phyloP scores from a whole-genome alignment of 2,797 vertebrate genomes.

The Syngnathus acus region DNA sequence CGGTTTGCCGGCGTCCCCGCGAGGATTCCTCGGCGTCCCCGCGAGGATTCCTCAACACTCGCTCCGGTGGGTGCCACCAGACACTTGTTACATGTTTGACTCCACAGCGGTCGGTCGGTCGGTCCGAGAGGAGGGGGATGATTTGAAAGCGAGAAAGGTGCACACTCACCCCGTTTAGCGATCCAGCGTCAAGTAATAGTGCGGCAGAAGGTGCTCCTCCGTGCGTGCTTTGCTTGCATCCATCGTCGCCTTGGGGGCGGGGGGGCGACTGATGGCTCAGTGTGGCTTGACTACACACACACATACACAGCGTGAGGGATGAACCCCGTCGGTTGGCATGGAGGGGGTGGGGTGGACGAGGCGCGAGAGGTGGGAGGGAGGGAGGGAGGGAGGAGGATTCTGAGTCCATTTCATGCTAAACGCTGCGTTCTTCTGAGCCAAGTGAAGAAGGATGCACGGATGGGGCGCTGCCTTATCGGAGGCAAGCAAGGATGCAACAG shows the following conservation, averaged over 20 bases:
- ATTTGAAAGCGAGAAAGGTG: background rate
- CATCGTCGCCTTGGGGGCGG: conserved; percentile 2
- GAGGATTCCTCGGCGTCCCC: background rate
- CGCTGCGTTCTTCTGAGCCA: conserved; percentile 10
- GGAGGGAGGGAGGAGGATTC: background rate
- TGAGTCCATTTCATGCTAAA: conserved; percentile 14
- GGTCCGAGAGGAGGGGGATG: background rate
- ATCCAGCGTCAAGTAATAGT: conserved; percentile 16
- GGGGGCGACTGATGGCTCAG: background rate
- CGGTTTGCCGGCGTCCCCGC: too few species aligned
- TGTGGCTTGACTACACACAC: background rate
- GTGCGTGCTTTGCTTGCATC: conserved; percentile 11
- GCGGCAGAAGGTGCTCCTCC: conserved; percentile 8
- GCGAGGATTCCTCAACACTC: background rate
- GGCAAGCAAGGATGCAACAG: background rate
- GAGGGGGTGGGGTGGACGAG: background rate
- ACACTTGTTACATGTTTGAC: conserved; percentile 47
- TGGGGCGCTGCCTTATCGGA: background rate
- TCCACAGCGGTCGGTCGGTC: too few species aligned
- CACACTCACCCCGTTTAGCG: conserved; percentile 48
- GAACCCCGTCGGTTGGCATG: conserved; percentile 40
- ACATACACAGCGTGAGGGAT: conserved; percentile 16
- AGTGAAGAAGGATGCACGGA: background rate
- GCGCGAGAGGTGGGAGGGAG: conserved; percentile 12
- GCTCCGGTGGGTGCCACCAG: background rate